These are phyloP conservation scores for Tortricodes alternella DNA, from an alignment of 2,888 invertebrate species.

Conservation along the genomic window DNA sequence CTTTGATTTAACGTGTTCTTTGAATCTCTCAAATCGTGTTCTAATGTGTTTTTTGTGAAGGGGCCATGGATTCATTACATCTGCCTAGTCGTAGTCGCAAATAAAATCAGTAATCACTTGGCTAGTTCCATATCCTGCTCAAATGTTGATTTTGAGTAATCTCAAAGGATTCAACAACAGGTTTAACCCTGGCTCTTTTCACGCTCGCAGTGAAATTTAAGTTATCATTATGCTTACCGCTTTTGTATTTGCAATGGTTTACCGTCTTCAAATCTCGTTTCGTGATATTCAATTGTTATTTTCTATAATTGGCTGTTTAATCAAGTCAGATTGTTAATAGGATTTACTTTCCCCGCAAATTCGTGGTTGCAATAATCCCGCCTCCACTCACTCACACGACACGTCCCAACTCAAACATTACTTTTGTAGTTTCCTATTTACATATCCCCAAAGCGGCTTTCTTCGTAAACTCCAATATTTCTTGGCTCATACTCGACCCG, in stretches of 20 bases:
- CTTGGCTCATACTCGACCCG: slow-evolving; percentile 65
- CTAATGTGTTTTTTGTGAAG: too few relatives aligned
- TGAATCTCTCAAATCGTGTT: background rate
- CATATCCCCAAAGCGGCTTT: slow-evolving; percentile 79
- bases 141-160: slow-evolving; percentile 44
- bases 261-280: slow-evolving; percentile 34
- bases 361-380: slow-evolving; percentile 62
- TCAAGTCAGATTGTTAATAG: slow-evolving; percentile 54
- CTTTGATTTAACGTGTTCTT: background rate
- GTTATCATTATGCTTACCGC: slow-evolving; percentile 37
- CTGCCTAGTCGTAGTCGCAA: slow-evolving; percentile 47
- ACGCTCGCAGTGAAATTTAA: slow-evolving; percentile 34
- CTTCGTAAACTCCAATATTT: slow-evolving; percentile 78
- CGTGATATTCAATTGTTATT: slow-evolving; percentile 38
- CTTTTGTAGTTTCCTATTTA: slow-evolving; percentile 79
- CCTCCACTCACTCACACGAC: slow-evolving; percentile 64
- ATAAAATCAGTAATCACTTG: slow-evolving; percentile 50
- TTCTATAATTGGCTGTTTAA: slow-evolving; percentile 12
- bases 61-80: slow-evolving; percentile 36
- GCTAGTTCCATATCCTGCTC: slow-evolving; percentile 40
- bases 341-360: slow-evolving; percentile 43
- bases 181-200: slow-evolving; percentile 29
- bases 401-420: slow-evolving; percentile 76
- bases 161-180: slow-evolving; percentile 45
- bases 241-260: slow-evolving; percentile 1